phyloP scores from a whole-genome alignment of 1,140 invertebrate genomes.

The Callitettix versicolor region DNA sequence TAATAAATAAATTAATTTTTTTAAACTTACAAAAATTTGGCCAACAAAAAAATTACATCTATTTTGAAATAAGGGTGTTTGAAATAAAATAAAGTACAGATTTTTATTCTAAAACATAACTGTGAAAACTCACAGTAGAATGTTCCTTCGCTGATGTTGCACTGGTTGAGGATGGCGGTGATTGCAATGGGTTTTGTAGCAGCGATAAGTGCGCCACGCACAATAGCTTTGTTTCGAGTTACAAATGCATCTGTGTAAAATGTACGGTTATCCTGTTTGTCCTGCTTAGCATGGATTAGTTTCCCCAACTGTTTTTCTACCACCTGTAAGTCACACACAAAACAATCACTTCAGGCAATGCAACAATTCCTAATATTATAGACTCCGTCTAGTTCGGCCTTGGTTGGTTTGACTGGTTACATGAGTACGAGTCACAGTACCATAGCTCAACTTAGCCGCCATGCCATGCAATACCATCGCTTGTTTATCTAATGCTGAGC shows the following conservation, averaged over 20 bases:
- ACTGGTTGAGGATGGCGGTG: conserved; percentile 65
- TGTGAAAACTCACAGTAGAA: conserved; percentile 55
- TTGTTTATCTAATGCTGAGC: too few species aligned
- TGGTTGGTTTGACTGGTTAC: too few species aligned
- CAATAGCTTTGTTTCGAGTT: conserved; percentile 68
- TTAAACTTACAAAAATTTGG: too few species aligned
- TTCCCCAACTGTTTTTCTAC: conserved; percentile 66
- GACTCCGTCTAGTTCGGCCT: too few species aligned
- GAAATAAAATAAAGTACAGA: too few species aligned
- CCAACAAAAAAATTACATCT: too few species aligned
- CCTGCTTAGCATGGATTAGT: conserved; percentile 72
- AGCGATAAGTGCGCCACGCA: conserved; percentile 78
- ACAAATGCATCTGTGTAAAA: conserved; percentile 88
- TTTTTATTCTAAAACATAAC: too few species aligned
- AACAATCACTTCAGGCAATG: background rate
- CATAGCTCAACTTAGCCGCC: too few species aligned
- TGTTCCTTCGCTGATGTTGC: conserved; percentile 70
- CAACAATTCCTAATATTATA: background rate
- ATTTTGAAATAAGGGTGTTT: too few species aligned
- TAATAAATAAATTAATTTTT: too few species aligned
- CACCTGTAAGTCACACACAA: conserved; percentile 34
- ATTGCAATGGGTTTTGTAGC: conserved; percentile 76
- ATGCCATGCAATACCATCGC: too few species aligned
- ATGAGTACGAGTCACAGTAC: too few species aligned
- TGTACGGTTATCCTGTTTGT: conserved; percentile 64